Evolutionary conservation across 1,140 invertebrate species (phyloP).

Genomic region (Probaryconus sp.): DNA sequence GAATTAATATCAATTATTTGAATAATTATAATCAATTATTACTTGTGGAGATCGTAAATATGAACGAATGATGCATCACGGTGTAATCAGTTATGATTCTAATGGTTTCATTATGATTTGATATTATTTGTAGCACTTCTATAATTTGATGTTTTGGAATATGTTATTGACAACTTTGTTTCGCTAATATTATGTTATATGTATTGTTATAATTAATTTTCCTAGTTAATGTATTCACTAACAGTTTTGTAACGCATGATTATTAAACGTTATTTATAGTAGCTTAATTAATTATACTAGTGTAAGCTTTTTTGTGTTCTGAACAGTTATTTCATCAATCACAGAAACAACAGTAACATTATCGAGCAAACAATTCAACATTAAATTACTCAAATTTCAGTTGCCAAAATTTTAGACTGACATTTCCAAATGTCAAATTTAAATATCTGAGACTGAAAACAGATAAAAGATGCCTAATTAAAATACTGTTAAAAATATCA

Average conservation of each 20-base stretch:
- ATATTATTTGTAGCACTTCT: slow-evolving; percentile 36
- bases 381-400: too few species aligned
- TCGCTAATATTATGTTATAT: slow-evolving; percentile 14
- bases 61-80: slow-evolving; percentile 19
- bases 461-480: too few species aligned
- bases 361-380: too few species aligned
- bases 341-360: too few species aligned
- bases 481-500: too few species aligned
- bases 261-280: slow-evolving; percentile 24
- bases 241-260: slow-evolving; percentile 31
- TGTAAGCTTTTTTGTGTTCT: too few species aligned
- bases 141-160: slow-evolving; percentile 34
- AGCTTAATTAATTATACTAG: neutral
- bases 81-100: slow-evolving; percentile 36
- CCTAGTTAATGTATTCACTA: slow-evolving; percentile 26
- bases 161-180: slow-evolving; percentile 40
- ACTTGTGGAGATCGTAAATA: neutral
- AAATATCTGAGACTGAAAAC: too few species aligned
- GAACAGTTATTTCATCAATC: too few species aligned
- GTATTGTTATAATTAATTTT: slow-evolving; percentile 45
- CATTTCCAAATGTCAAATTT: too few species aligned
- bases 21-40: slow-evolving; percentile 30
- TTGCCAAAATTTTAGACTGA: too few species aligned
- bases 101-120: slow-evolving; percentile 41
- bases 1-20: slow-evolving; percentile 28